Evolutionary conservation across 2,888 invertebrate species (phyloP).

Genomic region (Rhamphomyia laevipes): DNA sequence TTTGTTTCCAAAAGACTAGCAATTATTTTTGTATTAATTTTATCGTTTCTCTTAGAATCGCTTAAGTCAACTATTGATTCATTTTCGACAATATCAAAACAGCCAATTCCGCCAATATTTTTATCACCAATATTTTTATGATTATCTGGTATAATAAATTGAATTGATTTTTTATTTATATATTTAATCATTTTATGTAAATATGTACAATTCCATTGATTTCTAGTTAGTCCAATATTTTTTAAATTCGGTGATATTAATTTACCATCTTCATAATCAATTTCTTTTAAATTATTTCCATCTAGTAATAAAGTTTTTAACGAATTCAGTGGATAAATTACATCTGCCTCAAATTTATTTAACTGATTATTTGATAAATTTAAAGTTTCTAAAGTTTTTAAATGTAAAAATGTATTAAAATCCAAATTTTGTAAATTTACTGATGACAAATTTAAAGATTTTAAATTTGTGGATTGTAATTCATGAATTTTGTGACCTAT

Average conservation of each 20-base stretch:
- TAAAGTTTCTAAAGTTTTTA: neutral
- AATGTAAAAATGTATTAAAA: neutral
- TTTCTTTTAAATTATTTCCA: neutral
- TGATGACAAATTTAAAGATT: neutral
- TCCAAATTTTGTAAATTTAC: neutral
- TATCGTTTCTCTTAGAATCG: too few relatives aligned
- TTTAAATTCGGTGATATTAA: neutral
- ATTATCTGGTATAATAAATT: neutral
- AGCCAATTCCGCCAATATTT: too few relatives aligned
- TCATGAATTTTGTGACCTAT: neutral
- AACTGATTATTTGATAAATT: neutral
- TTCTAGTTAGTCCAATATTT: neutral
- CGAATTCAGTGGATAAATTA: neutral
- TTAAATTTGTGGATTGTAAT: neutral
- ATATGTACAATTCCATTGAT: neutral
- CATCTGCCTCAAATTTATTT: neutral
- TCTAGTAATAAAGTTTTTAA: neutral
- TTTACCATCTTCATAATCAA: neutral
- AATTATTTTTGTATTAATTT: too few relatives aligned
- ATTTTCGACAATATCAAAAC: too few relatives aligned
- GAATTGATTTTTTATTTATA: neutral
- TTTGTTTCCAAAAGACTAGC: too few relatives aligned
- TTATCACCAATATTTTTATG: too few relatives aligned
- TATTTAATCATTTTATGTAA: neutral
- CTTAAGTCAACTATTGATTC: too few relatives aligned